Evolutionary conservation across 1,140 invertebrate species (phyloP).

Genomic region (Pseudomyrmex sp.): DNA sequence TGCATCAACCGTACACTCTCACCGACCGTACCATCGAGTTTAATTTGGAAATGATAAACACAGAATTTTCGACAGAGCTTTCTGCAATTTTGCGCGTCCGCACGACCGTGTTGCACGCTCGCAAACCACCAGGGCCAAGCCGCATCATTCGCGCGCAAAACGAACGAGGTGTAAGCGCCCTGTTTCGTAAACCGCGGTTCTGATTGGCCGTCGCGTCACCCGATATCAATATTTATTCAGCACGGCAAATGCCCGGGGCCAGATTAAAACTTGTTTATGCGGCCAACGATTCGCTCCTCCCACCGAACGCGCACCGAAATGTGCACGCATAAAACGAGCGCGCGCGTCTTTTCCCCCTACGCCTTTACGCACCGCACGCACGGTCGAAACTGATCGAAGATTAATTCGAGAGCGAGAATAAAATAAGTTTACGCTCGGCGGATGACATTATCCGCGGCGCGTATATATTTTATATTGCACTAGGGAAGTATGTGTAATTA

Average conservation of each 20-base stretch:
- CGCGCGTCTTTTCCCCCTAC: constrained; percentile 25
- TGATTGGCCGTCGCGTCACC: constrained; percentile 81
- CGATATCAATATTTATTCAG: constrained; percentile 85
- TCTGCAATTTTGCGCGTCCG: not conserved
- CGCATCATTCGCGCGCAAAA: constrained; percentile 52
- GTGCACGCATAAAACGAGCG: constrained; percentile 51
- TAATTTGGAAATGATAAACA: constrained; percentile 40
- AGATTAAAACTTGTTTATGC: constrained; percentile 83
- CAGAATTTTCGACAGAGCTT: not conserved
- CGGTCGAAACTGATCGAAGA: constrained; percentile 42
- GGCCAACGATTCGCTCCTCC: constrained; percentile 82
- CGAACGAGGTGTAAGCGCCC: constrained; percentile 67
- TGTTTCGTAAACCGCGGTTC: constrained; percentile 75
- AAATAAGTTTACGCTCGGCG: constrained; percentile 12
- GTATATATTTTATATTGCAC: constrained; percentile 18
- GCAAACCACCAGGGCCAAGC: constrained; percentile 6
- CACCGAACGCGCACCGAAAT: constrained; percentile 61
- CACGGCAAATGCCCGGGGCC: constrained; percentile 79
- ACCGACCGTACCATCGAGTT: not conserved
- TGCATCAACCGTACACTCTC: not conserved
- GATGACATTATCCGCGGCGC: constrained; percentile 12
- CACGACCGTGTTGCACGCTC: not conserved
- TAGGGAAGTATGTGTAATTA: constrained; percentile 29
- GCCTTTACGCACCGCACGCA: constrained; percentile 5
- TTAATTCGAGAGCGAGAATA: constrained; percentile 18